Percentiles rank a stretch among this genome's conserved stretches.
These are phyloP conservation scores for Tauraco erythrolophus DNA, from an alignment of 2,113 vertebrate species.

Conservation along the genomic window DNA sequence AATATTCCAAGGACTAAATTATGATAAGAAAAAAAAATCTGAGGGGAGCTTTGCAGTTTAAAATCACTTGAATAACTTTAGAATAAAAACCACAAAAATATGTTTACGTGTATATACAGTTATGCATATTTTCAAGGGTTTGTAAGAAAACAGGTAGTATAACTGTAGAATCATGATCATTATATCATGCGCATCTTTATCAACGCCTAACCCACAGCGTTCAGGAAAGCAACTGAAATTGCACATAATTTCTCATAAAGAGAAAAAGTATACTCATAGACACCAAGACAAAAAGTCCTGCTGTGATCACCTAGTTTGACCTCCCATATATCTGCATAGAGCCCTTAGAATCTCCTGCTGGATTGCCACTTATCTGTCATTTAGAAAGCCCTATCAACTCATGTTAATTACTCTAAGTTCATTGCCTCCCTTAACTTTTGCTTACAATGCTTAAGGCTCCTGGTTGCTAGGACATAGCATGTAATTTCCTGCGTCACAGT, in stretches of 20 bases:
- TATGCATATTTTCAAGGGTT: not conserved
- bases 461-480: not conserved
- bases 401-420: not conserved
- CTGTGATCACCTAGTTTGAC: not conserved
- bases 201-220: not conserved
- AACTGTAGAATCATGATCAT: not conserved
- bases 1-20: not conserved
- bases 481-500: not conserved
- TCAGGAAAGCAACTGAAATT: not conserved
- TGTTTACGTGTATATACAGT: not conserved
- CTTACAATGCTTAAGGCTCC: not conserved
- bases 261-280: not conserved
- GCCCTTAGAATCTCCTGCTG: not conserved
- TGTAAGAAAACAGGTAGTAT: not conserved
- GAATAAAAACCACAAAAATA: not conserved
- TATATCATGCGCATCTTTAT: not conserved
- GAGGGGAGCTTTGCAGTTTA: not conserved
- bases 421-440: not conserved
- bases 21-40: not conserved
- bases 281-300: not conserved
- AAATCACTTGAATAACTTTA: not conserved
- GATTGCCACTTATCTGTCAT: not conserved
- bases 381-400: not conserved
- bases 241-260: too few relatives aligned
- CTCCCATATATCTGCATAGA: not conserved